These are phyloP conservation scores for Meteorus sp. DNA, from an alignment of 1,140 invertebrate genomes.

Conservation along the genomic window DNA sequence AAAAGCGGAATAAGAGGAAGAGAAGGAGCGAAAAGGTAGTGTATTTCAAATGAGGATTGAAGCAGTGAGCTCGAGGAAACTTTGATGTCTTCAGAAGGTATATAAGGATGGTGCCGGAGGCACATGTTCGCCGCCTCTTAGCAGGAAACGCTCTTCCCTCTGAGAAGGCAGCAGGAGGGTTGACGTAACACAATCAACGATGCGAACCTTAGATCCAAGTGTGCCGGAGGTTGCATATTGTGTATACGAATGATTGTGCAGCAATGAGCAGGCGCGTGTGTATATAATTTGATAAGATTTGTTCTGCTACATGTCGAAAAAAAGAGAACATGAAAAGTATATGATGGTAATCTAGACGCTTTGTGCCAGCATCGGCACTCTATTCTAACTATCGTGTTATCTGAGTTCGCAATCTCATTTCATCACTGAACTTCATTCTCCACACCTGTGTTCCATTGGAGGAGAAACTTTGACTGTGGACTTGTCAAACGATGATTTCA, in stretches of 20 bases:
- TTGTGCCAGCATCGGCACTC: no score
- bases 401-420: no score
- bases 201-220: constrained; percentile 36
- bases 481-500: no score
- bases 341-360: no score
- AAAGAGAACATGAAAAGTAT: constrained; percentile 29
- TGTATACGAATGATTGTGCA: constrained; percentile 16
- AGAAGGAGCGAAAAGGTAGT: constrained; percentile 20
- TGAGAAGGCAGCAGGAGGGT: constrained; percentile 29
- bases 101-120: constrained; percentile 33
- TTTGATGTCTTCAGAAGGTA: constrained; percentile 43
- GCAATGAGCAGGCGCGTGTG: constrained; percentile 22
- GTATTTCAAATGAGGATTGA: no score
- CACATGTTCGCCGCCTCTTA: constrained; percentile 45
- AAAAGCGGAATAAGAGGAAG: not conserved
- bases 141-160: constrained; percentile 51
- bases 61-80: constrained; percentile 40
- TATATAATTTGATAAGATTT: constrained; percentile 54
- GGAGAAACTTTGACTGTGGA: no score
- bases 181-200: constrained; percentile 53
- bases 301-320: constrained; percentile 32
- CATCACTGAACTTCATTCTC: no score
- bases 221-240: constrained; percentile 36
- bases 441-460: no score
- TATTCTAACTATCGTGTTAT: no score